phyloP scores from a whole-genome alignment of 2,888 invertebrate genomes.

The Noctua janthina region DNA sequence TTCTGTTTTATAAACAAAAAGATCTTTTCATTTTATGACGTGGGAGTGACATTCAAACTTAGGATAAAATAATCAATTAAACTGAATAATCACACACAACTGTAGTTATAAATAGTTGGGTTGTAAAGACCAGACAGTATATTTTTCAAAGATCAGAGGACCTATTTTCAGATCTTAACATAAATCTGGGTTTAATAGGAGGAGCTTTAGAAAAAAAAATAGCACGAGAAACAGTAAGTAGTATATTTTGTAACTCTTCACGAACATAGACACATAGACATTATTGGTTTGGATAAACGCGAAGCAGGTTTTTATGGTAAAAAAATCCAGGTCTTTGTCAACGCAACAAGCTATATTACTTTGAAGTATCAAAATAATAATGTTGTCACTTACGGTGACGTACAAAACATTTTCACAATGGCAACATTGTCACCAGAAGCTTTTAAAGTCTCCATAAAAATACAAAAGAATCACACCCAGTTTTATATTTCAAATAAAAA shows the following conservation, averaged over 20 bases:
- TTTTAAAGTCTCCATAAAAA: conserved; percentile 42
- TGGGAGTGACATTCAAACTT: background rate
- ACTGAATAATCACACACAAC: background rate
- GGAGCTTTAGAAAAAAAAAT: no score
- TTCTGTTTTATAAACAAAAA: background rate
- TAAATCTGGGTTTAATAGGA: no score
- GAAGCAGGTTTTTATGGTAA: background rate
- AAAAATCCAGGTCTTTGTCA: no score
- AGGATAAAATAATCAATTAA: background rate
- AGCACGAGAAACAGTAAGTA: no score
- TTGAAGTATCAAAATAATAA: background rate
- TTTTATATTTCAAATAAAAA: conserved; percentile 60
- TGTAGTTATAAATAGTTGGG: background rate
- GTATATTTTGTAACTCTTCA: no score
- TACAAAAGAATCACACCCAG: conserved; percentile 31
- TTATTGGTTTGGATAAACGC: background rate
- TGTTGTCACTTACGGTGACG: background rate
- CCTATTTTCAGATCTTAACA: background rate
- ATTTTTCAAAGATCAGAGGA: background rate
- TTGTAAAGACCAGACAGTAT: background rate
- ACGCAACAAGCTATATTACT: background rate
- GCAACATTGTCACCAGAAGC: conserved; percentile 14
- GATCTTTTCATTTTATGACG: background rate
- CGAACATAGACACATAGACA: no score
- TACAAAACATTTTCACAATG: conserved; percentile 16